Conservation (phyloP, 2,113 vertebrate species). For the Daphoenositta chrysoptera region DNA sequence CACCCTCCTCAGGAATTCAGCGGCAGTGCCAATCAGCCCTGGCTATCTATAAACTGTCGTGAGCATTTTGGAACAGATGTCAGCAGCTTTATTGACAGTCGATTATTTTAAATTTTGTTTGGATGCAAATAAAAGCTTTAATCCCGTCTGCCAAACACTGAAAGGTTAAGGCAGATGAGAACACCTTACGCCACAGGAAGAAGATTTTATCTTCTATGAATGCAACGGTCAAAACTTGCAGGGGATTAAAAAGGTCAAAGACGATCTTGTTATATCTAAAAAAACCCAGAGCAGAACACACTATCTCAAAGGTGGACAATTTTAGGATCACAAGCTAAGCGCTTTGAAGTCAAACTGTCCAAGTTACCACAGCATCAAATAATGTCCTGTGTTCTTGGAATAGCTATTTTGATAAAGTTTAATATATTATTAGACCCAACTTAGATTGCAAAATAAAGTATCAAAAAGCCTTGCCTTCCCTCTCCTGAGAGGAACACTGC, state of each 20-base stretch:
- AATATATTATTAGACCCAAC: background rate
- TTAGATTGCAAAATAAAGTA: background rate
- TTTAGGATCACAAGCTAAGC: background rate
- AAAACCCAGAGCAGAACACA: background rate
- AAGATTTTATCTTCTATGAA: background rate
- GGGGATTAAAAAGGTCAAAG: background rate
- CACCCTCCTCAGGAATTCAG: slow-evolving; percentile 31
- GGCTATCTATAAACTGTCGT: background rate
- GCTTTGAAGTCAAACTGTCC: background rate
- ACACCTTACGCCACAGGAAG: background rate
- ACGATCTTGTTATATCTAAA: background rate
- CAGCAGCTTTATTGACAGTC: background rate
- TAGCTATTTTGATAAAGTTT: background rate
- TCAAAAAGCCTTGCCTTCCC: background rate
- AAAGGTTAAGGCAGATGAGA: background rate
- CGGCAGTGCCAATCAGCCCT: background rate
- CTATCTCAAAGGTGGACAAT: background rate
- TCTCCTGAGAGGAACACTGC: background rate
- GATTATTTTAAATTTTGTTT: slow-evolving; percentile 43
- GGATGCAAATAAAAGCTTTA: slow-evolving; percentile 30
- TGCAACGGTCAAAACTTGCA: background rate
- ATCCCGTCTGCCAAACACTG: background rate
- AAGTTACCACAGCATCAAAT: background rate
- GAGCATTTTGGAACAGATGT: background rate
- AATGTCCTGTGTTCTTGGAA: background rate